Base-by-base conservation (phyloP, 2,797 vertebrate genomes). In the Esox masquinongy region DNA sequence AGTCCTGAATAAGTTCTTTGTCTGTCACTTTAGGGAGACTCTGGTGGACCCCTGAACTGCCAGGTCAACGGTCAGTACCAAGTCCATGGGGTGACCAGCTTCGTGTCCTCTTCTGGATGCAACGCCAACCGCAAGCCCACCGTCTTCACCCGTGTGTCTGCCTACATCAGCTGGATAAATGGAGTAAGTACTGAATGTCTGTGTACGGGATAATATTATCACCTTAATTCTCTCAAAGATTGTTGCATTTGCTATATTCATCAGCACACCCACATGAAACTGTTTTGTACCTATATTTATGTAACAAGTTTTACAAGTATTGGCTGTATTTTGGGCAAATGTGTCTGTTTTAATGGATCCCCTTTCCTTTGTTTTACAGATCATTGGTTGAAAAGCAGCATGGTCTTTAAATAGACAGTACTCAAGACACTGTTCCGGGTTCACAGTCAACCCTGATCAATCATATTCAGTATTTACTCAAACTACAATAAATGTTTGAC, bases 71-170 rank as follows among this genome's bases (percentile, higher is more conserved):
- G 93, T 12, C 71, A 67, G 74, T 96, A 95, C 76, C 71, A 89
- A 8, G 92, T 97, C 74, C 93, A 95, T 0, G 95, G 96, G 0
- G 88, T 96, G 80, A 88, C 95, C 88, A 97, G 96, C 88, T 98
- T 97, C 47, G 94, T 95, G 64, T 96, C 95, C 59, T 16, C 79
- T 1, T 0, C 0, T 5, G 95, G 95, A 74, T 96, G 95, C 78
- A 91, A 97, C 7, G 17, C 82, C 5, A 2, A 19, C 67, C 79
- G 2, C 86, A 97, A 95, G 77, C 96, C 96, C 77, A 97, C 95
- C 0, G 95, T 97, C 79, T 97, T 96, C 94, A 96, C 95, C 34
- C 92, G 94, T 0, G 93, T 96, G 74, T 96, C 96, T 2, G 93
- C 94, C 84, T 96, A 95, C 86, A 91, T 90, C 73, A 75, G 89